Percentiles rank a stretch among this genome's conserved stretches.
phyloP scores from a whole-genome alignment of 2,113 vertebrate species.

The Lamprotornis superbus region DNA sequence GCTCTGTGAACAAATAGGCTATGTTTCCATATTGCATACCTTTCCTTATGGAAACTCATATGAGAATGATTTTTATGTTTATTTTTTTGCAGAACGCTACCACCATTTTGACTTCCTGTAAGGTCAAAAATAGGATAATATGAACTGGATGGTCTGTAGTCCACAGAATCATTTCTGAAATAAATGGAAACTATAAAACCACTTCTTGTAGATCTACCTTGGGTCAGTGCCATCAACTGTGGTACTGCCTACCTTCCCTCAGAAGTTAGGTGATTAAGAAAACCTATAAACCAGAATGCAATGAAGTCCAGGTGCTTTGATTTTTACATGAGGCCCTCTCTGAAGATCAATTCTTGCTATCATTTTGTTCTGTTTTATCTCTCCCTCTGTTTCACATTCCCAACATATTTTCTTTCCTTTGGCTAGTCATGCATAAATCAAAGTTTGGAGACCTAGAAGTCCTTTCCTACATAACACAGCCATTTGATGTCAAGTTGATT shows the following conservation, averaged over 20 bases:
- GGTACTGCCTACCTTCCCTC: background rate
- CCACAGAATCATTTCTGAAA: background rate
- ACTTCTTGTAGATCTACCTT: background rate
- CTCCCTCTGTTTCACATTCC: background rate
- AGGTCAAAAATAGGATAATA: background rate
- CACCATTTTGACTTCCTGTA: background rate
- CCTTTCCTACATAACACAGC: background rate
- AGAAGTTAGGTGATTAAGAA: background rate
- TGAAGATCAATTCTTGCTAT: background rate
- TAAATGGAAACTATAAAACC: constrained; percentile 1
- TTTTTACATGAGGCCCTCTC: background rate
- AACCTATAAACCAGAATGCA: background rate
- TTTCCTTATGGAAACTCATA: background rate
- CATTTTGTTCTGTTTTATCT: background rate
- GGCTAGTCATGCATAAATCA: background rate
- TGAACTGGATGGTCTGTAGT: background rate
- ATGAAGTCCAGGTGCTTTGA: background rate
- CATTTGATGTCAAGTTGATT: background rate
- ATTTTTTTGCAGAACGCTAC: background rate
- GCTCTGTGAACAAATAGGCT: background rate
- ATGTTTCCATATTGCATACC: background rate
- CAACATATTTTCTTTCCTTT: background rate
- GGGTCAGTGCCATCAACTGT: background rate
- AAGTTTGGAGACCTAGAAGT: background rate
- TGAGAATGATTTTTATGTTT: background rate